A percentile compares a stretch with the other conserved stretches of the same genome.
These are phyloP conservation scores for Tarsius wallacei DNA, from an alignment of 2,797 vertebrate genomes.

Conservation along the genomic window DNA sequence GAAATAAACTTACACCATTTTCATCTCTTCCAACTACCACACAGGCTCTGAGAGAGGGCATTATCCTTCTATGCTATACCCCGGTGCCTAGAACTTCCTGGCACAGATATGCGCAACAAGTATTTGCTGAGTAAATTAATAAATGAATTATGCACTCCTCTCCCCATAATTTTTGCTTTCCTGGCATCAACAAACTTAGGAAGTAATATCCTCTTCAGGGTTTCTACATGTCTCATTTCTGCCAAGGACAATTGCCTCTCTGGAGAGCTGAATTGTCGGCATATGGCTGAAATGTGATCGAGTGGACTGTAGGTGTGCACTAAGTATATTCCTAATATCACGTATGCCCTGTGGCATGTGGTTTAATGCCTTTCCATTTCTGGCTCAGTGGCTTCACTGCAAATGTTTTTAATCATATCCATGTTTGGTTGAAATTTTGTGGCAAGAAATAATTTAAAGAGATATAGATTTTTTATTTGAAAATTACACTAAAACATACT, in stretches of 20 bases:
- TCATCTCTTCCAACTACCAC: background rate
- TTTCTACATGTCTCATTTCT: background rate
- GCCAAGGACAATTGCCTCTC: constrained; percentile 19
- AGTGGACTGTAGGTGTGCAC: background rate
- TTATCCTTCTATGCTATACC: fast-evolving
- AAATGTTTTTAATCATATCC: constrained; percentile 11
- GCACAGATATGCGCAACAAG: fast-evolving
- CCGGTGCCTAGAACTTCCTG: background rate
- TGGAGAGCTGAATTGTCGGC: background rate
- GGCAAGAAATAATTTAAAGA: constrained; percentile 41
- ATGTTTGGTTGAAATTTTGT: background rate
- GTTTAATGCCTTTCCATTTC: background rate
- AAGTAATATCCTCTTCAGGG: background rate
- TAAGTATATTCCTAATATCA: background rate
- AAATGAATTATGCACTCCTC: background rate
- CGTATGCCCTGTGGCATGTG: fast-evolving
- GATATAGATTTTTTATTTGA: background rate
- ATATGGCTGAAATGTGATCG: background rate
- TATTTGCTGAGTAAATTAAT: background rate
- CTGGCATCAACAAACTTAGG: background rate
- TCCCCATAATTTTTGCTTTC: background rate
- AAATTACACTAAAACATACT: background rate
- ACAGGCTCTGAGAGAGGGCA: background rate
- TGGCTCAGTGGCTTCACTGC: background rate
- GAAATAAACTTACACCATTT: background rate